These are phyloP conservation scores for Pseudolycoriella hygida DNA, from an alignment of 2,888 invertebrate species.

Conservation along the genomic window DNA sequence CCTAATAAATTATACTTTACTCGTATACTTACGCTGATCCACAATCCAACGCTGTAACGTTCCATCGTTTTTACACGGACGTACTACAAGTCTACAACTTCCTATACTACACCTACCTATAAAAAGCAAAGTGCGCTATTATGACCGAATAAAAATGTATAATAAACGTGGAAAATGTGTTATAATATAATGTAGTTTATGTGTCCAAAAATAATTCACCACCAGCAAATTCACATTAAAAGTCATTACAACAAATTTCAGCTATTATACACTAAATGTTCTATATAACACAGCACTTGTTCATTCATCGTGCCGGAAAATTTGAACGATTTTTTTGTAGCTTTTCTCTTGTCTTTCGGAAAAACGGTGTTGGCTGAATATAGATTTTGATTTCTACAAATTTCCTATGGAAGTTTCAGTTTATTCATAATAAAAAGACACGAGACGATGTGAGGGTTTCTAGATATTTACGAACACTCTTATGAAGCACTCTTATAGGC, in stretches of 20 bases:
- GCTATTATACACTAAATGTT: background rate
- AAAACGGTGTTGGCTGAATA: no score
- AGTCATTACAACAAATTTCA: constrained; percentile 1
- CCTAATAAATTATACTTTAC: background rate
- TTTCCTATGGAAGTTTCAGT: no score
- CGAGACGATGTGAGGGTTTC: no score
- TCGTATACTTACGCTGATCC: background rate
- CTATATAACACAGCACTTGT: background rate
- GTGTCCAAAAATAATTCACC: constrained; percentile 1
- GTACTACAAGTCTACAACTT: no score
- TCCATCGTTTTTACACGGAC: no score
- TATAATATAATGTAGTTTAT: background rate
- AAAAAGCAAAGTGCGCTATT: background rate
- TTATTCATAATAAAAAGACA: no score
- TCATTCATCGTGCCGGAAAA: constrained; percentile 1
- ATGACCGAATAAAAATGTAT: no score
- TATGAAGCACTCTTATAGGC: no score
- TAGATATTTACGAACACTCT: no score
- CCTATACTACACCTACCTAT: background rate
- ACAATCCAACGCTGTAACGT: background rate
- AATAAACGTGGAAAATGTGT: no score
- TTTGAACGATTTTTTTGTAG: background rate
- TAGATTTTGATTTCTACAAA: no score
- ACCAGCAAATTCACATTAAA: background rate
- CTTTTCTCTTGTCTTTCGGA: no score